Percentiles rank a stretch among this genome's conserved stretches.
Evolutionary conservation across 1,140 invertebrate species (phyloP).

Genomic region (Asobara japonica): DNA sequence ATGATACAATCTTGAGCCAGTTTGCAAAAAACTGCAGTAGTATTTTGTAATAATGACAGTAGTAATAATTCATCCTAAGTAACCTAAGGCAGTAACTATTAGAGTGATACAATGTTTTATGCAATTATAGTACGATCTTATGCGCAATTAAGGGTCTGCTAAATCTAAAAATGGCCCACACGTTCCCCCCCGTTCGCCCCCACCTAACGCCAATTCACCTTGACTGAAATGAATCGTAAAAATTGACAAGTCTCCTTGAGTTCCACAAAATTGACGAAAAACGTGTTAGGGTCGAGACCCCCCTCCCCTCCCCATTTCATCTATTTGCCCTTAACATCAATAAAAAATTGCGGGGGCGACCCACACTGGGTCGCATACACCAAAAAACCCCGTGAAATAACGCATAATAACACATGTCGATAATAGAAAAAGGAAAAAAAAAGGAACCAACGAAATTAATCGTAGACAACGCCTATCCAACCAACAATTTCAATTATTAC

Average conservation of each 20-base stretch:
- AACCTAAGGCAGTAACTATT: constrained; percentile 62
- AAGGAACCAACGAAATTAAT: neutral
- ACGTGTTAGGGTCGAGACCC: neutral
- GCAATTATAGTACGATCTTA: constrained; percentile 51
- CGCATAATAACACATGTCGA: no score
- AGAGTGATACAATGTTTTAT: constrained; percentile 59
- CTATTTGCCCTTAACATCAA: neutral
- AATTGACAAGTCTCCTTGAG: neutral
- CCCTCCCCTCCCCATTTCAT: neutral
- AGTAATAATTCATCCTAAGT: constrained; percentile 60
- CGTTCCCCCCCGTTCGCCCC: neutral
- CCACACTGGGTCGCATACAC: neutral
- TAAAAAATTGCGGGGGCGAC: neutral
- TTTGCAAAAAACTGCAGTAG: constrained; percentile 60
- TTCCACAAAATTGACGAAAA: no score
- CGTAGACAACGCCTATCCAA: neutral
- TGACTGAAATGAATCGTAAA: neutral
- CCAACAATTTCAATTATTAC: neutral
- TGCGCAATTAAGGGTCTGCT: constrained; percentile 28
- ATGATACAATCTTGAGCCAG: constrained; percentile 65
- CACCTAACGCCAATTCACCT: neutral
- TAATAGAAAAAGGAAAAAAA: constrained; percentile 2
- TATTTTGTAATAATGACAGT: constrained; percentile 55
- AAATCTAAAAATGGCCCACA: constrained; percentile 42
- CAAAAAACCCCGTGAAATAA: constrained; percentile 12